A percentile compares a stretch with the other conserved stretches of the same genome.
phyloP scores from a whole-genome alignment of 2,888 invertebrate species.

The Euproctis similis region DNA sequence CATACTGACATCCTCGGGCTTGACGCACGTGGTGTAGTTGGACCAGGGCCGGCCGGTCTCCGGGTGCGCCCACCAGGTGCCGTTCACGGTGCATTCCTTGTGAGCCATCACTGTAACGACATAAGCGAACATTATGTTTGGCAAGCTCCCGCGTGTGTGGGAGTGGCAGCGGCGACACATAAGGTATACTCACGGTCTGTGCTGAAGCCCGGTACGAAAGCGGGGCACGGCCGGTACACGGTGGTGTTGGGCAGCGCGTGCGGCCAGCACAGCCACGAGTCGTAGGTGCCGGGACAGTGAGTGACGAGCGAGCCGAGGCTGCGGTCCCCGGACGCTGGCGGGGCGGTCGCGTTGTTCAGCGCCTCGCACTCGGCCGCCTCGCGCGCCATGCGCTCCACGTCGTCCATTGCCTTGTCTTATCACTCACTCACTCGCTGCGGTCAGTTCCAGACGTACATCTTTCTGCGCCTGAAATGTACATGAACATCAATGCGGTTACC shows the following conservation, averaged over 20 bases:
- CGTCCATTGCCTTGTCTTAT: slow-evolving; percentile 35
- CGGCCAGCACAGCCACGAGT: slow-evolving; percentile 88
- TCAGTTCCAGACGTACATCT: neutral
- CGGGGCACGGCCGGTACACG: slow-evolving; percentile 82
- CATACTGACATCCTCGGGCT: slow-evolving; percentile 75
- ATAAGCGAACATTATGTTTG: no score
- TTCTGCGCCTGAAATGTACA: no score
- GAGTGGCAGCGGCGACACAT: no score
- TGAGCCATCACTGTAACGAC: slow-evolving; percentile 84
- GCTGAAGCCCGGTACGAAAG: slow-evolving; percentile 85
- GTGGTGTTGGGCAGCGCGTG: slow-evolving; percentile 81
- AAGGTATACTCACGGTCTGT: slow-evolving; percentile 78
- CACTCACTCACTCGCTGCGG: neutral
- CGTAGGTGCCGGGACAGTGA: slow-evolving; percentile 84
- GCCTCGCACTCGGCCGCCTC: slow-evolving; percentile 39
- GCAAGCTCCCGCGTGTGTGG: neutral
- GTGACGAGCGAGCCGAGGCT: slow-evolving; percentile 85
- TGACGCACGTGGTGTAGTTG: slow-evolving; percentile 92
- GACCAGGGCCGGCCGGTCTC: slow-evolving; percentile 87
- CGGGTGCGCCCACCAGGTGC: slow-evolving; percentile 90
- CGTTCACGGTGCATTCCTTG: slow-evolving; percentile 86
- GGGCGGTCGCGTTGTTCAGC: slow-evolving; percentile 37
- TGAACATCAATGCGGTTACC: no score
- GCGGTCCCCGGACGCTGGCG: slow-evolving; percentile 42
- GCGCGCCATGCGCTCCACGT: slow-evolving; percentile 48